Percentiles rank a stretch among this genome's conserved stretches.
Evolutionary conservation across 2,113 vertebrate species (phyloP).

Genomic region (Myrmecobius fasciatus): DNA sequence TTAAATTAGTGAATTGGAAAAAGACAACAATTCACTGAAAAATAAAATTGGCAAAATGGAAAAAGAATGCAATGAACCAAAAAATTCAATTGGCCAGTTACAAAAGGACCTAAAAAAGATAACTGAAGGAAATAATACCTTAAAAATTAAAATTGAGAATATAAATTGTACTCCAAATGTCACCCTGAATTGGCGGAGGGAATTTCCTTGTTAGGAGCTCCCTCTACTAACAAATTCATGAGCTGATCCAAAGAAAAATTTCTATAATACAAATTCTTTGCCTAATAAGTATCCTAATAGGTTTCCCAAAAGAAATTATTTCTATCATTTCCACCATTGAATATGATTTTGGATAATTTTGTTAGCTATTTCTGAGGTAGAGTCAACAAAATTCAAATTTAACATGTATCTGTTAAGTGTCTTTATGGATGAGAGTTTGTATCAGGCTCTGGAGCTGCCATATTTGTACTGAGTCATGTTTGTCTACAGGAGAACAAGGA

Average conservation of each 20-base stretch:
- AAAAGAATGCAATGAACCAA: too few species aligned
- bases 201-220: background rate
- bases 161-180: background rate
- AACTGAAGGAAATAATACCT: too few species aligned
- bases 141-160: too few species aligned
- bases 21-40: too few species aligned
- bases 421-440: background rate
- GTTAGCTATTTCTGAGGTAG: background rate
- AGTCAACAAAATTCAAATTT: background rate
- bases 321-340: background rate
- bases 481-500: background rate
- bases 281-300: background rate
- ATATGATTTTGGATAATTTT: background rate
- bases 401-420: background rate
- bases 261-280: background rate
- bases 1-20: too few species aligned
- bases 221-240: background rate
- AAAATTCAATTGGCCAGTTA: too few species aligned
- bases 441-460: background rate
- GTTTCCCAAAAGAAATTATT: background rate
- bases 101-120: too few species aligned
- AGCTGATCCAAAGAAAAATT: background rate
- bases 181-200: background rate
- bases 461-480: background rate
- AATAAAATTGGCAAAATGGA: too few species aligned